Evolutionary conservation across 2,888 invertebrate species (phyloP).

Genomic region (Drepanosiphum platanoidis): DNA sequence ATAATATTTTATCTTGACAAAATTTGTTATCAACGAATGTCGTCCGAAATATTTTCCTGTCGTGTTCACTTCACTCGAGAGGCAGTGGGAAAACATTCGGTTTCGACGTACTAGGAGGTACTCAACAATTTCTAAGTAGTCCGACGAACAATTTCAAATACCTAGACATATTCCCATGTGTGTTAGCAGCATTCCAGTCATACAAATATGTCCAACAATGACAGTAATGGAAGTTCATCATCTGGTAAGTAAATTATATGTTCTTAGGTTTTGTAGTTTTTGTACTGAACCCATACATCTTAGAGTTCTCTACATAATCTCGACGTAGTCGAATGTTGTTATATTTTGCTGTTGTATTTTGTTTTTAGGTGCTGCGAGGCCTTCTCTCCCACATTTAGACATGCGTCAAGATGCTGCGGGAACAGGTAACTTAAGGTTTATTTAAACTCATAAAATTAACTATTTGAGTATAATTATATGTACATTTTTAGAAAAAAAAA

Average conservation of each 20-base stretch:
- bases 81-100: not conserved
- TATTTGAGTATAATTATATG: slow-evolving; percentile 66
- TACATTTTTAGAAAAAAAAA: slow-evolving; percentile 69
- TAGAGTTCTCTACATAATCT: not conserved
- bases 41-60: slow-evolving; percentile 24
- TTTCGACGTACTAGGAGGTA: not conserved
- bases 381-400: slow-evolving; percentile 41
- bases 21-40: slow-evolving; percentile 51
- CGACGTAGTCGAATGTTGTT: not conserved
- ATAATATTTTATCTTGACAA: not conserved
- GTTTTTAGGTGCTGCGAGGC: slow-evolving; percentile 42
- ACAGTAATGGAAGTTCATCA: slow-evolving; percentile 55
- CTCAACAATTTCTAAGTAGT: slow-evolving; percentile 17
- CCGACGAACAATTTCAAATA: slow-evolving; percentile 19
- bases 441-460: not conserved
- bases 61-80: slow-evolving; percentile 5
- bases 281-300: not conserved
- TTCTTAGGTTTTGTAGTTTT: not conserved
- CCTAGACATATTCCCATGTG: slow-evolving; percentile 27
- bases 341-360: not conserved
- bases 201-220: slow-evolving; percentile 57
- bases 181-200: slow-evolving; percentile 17
- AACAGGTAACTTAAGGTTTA: slow-evolving; percentile 6
- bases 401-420: slow-evolving; percentile 37
- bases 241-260: slow-evolving; percentile 21